These are phyloP conservation scores for Caenorhabditis sinica DNA, from an alignment of 2,888 invertebrate species.

Conservation along the genomic window DNA sequence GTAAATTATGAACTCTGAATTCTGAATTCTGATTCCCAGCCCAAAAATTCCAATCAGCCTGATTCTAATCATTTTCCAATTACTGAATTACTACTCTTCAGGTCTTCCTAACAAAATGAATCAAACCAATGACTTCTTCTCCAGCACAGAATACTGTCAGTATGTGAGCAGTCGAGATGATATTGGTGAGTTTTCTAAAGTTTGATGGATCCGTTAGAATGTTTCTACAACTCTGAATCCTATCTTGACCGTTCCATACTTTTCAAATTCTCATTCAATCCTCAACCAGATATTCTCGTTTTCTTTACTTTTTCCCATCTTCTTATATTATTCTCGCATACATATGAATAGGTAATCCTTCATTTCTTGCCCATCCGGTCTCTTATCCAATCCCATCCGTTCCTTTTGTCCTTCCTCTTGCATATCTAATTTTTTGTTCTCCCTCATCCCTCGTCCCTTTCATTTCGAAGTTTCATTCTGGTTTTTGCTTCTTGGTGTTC, in stretches of 20 bases:
- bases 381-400: conserved; percentile 27
- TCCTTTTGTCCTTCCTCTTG: conserved; percentile 27
- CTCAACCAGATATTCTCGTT: conserved; percentile 26
- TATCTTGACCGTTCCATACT: background rate
- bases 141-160: conserved; percentile 67
- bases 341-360: conserved; percentile 45
- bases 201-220: no score
- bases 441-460: no score
- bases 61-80: no score
- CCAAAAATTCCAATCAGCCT: conserved; percentile 14
- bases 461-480: background rate
- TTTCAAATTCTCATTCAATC: conserved; percentile 7
- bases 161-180: conserved; percentile 62
- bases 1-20: background rate
- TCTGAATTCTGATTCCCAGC: background rate
- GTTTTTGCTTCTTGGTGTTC: background rate
- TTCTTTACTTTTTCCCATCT: conserved; percentile 19
- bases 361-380: conserved; percentile 18
- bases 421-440: conserved; percentile 34
- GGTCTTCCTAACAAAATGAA: conserved; percentile 64
- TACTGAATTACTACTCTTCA: no score
- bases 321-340: conserved; percentile 27
- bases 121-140: conserved; percentile 65
- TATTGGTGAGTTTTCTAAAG: conserved; percentile 51
- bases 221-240: no score